phyloP scores from a whole-genome alignment of 1,140 invertebrate genomes.

The Ladona fulva region DNA sequence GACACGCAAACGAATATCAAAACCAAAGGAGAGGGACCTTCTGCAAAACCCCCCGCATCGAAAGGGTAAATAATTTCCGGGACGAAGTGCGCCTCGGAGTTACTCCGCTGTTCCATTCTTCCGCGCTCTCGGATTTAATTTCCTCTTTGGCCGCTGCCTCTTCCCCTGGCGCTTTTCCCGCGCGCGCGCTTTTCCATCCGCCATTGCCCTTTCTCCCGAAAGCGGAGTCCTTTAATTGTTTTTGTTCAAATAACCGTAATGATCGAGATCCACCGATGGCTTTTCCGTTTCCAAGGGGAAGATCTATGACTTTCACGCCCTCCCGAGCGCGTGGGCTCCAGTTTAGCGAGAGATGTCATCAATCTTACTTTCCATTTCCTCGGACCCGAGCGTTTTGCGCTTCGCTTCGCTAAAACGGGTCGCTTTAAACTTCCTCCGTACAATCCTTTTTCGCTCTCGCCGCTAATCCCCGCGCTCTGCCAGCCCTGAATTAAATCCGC shows the following conservation, averaged over 20 bases:
- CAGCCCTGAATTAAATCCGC: background rate
- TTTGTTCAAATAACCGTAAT: background rate
- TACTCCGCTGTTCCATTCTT: background rate
- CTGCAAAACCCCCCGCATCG: background rate
- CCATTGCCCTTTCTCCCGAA: background rate
- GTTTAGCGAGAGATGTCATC: background rate
- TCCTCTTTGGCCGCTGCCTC: background rate
- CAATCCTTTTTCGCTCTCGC: background rate
- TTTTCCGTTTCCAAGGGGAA: background rate
- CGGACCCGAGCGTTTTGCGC: background rate
- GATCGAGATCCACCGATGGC: background rate
- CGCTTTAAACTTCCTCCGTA: background rate
- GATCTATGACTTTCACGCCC: background rate
- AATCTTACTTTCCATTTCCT: slow-evolving; percentile 10
- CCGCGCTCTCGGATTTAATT: background rate
- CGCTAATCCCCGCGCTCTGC: background rate
- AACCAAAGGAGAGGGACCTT: background rate
- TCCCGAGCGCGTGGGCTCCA: too few species aligned
- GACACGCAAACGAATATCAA: background rate
- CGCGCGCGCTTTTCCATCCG: background rate
- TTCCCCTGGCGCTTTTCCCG: background rate
- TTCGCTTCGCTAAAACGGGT: too few species aligned
- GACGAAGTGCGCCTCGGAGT: background rate
- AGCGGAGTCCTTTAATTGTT: background rate
- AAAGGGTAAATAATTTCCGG: slow-evolving; percentile 1